These are phyloP conservation scores for Hymenochirus boettgeri DNA, from an alignment of 2,113 vertebrate genomes.

Conservation along the genomic window DNA sequence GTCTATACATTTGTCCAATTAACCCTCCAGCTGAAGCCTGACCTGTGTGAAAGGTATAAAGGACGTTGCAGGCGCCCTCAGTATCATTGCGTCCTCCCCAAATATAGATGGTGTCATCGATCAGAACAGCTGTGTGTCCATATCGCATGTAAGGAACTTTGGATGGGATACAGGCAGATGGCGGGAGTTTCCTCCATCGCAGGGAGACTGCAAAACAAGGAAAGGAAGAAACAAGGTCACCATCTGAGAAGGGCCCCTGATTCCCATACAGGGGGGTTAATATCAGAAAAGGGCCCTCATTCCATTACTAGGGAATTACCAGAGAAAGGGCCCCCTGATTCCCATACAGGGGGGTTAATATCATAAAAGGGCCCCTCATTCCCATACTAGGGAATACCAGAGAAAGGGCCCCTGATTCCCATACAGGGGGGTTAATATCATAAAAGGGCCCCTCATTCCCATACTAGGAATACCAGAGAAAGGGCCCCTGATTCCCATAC, in stretches of 20 bases:
- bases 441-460: too few relatives aligned
- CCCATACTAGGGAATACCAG: too few relatives aligned
- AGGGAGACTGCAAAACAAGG: slow-evolving; percentile 75
- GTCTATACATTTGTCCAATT: too few relatives aligned
- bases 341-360: too few relatives aligned
- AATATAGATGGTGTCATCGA: slow-evolving; percentile 90
- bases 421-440: too few relatives aligned
- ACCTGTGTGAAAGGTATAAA: slow-evolving; percentile 97
- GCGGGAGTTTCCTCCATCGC: slow-evolving; percentile 93
- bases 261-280: too few relatives aligned
- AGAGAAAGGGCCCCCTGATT: too few relatives aligned
- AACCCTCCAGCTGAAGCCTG: slow-evolving; percentile 55
- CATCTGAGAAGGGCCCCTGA: neutral
- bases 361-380: too few relatives aligned
- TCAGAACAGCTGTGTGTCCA: slow-evolving; percentile 92
- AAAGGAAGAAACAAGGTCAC: neutral
- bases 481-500: too few relatives aligned
- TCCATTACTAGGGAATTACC: neutral
- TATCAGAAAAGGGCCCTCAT: neutral
- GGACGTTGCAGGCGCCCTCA: slow-evolving; percentile 94
- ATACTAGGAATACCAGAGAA: too few relatives aligned
- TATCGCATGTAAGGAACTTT: slow-evolving; percentile 98
- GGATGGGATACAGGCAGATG: slow-evolving; percentile 70
- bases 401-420: too few relatives aligned
- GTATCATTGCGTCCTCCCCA: slow-evolving; percentile 97